phyloP scores from a whole-genome alignment of 2,797 vertebrate genomes.

The Aeoliscus strigatus region DNA sequence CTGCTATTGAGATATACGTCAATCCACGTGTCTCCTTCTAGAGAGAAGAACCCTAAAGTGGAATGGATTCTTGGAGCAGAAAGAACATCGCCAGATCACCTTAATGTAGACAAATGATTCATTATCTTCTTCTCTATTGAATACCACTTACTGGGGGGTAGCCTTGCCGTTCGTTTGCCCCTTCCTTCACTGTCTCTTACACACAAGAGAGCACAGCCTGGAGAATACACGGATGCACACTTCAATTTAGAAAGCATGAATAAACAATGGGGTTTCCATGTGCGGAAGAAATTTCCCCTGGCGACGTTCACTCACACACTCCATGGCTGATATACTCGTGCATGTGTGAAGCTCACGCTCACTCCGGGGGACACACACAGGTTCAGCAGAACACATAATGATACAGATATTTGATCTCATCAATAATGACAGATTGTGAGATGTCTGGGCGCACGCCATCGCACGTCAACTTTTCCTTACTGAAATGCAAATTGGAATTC shows the following conservation, averaged over 20 bases:
- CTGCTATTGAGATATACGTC: conserved; percentile 37
- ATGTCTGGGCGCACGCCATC: conserved; percentile 9
- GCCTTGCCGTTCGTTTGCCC: conserved; percentile 5
- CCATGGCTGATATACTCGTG: conserved; percentile 22
- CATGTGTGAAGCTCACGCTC: conserved; percentile 17
- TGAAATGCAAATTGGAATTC: conserved; percentile 1
- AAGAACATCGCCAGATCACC: conserved; percentile 55
- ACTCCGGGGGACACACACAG: conserved; percentile 8
- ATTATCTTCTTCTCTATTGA: conserved; percentile 60
- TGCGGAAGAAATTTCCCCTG: conserved; percentile 70
- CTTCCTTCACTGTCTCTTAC: conserved; percentile 37
- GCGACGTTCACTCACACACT: conserved; percentile 40
- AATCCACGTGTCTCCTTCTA: conserved; percentile 23
- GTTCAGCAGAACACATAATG: conserved; percentile 4
- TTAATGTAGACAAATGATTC: conserved; percentile 73
- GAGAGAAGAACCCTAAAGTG: conserved; percentile 4
- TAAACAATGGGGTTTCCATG: conserved; percentile 75
- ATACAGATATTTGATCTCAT: conserved; percentile 19
- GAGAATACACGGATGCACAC: conserved; percentile 69
- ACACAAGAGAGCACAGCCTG: conserved; percentile 46
- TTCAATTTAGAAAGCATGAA: conserved; percentile 78
- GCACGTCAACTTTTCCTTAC: conserved; percentile 11
- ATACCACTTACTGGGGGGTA: conserved; percentile 44
- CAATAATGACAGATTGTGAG: conserved; percentile 18
- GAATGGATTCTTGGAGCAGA: conserved; percentile 58